Conservation (phyloP, 2,113 vertebrate genomes). For the Probosciger aterrimus region DNA sequence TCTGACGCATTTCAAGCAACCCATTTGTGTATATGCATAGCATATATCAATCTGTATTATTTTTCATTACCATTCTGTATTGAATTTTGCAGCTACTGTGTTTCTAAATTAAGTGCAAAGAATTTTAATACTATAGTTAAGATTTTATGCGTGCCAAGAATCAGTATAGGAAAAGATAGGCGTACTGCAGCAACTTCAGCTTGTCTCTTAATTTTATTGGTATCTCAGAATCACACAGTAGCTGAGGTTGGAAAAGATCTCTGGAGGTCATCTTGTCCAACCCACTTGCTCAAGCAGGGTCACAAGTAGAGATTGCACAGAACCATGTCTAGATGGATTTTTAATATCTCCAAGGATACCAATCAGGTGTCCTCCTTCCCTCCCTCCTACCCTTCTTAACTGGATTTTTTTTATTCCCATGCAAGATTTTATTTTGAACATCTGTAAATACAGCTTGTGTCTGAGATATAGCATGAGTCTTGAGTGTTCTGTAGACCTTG, state of each 20-base stretch:
- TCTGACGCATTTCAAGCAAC: background rate
- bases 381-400: background rate
- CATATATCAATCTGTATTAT: background rate
- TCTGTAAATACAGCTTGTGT: background rate
- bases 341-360: background rate
- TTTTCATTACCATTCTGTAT: background rate
- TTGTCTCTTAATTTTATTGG: background rate
- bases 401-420: background rate
- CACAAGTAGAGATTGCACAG: background rate
- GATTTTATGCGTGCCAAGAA: background rate
- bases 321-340: background rate
- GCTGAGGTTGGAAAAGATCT: background rate
- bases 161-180: background rate
- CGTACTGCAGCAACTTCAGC: background rate
- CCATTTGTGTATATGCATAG: background rate
- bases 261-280: background rate
- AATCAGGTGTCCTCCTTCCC: background rate
- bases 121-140: background rate
- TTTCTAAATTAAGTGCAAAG: conserved; percentile 15
- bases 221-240: background rate
- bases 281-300: background rate
- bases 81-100: background rate
- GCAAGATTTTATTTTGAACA: background rate
- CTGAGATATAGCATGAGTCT: background rate
- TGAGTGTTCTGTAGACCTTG: background rate